phyloP scores from a whole-genome alignment of 2,797 vertebrate genomes.

The Nothura maculosa region DNA sequence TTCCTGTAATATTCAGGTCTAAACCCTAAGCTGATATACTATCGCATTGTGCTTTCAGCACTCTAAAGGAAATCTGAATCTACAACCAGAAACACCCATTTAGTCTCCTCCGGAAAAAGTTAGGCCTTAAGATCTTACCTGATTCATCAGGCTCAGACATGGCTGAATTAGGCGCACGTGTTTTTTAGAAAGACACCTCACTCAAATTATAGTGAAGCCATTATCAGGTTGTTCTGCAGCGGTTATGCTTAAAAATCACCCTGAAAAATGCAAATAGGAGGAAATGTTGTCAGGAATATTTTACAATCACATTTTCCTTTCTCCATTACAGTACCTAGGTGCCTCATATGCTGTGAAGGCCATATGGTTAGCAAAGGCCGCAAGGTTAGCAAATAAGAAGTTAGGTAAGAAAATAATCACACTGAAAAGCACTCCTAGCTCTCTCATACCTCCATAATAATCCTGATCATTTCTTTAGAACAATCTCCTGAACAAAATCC shows the following conservation, averaged over 20 bases:
- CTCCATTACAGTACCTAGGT: background rate
- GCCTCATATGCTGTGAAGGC: no score
- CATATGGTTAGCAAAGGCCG: no score
- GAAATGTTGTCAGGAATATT: background rate
- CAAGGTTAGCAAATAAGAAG: background rate
- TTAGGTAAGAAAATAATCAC: background rate
- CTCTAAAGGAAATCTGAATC: background rate
- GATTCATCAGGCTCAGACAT: no score
- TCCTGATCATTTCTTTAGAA: background rate
- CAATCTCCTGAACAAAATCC: background rate
- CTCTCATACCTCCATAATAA: rapidly evolving
- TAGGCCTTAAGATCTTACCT: background rate
- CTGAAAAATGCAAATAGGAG: background rate
- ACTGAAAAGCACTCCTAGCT: background rate
- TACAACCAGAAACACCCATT: background rate
- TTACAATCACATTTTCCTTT: background rate
- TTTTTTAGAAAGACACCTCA: background rate
- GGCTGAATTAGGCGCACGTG: background rate
- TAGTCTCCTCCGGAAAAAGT: background rate
- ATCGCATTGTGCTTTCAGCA: background rate
- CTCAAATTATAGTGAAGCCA: background rate
- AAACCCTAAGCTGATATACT: background rate
- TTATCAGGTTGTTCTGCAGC: background rate
- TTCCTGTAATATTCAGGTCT: background rate
- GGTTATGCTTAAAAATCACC: background rate